Evolutionary conservation across 2,888 invertebrate genomes (phyloP), one percentile per base, ranked within the genome.

Genomic region (Chrysolina americana): DNA sequence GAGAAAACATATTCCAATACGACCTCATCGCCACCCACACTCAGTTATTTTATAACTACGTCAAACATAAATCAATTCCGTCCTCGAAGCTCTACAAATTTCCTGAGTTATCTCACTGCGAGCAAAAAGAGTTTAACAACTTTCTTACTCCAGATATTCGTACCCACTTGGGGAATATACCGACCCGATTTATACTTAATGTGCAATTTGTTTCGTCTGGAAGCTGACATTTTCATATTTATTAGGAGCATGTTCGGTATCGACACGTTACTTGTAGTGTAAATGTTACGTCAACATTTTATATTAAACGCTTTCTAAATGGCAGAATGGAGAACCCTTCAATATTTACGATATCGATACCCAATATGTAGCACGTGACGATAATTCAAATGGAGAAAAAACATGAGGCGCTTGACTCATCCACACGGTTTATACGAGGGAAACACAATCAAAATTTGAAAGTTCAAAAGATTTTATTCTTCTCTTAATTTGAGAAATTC

Each of bases 171-270:
- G 59, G 70, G 48, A 72, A 70, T 70, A 70, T 23, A 63, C 63
- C 64, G 68, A 69, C 65, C 69, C 79, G 72, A 75, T 78, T 78
- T 75, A 71, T 73, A 76, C 63, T 73, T 80, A 78, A 78, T 76
- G 75, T 68, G 72, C 79, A 76, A 80, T 80, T 78, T 80, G 76
- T 80, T 74, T 75, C 65, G 80, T 79, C 78, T 71, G 48, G 53
- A 68, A 48, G 69, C 78, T 81, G 81, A 80, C 78, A 77, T 79
- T 80, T 74, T 69, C 75, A 70, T 76, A 80, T 79, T 75, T 76
- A 75, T 73, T 73, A 73, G 4, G 17, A 53, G 71, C 53, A 53
- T 36, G 44, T 74, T 74, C 65, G 74, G 71, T 76, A 74, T 75
- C 66, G 65, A 71, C 28, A 47, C 59, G 63, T 28, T 70, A 73